A percentile compares a stretch with the other conserved stretches of the same genome.
These are phyloP conservation scores for Gallinago stenura DNA, from an alignment of 2,797 vertebrate genomes.

Conservation along the genomic window DNA sequence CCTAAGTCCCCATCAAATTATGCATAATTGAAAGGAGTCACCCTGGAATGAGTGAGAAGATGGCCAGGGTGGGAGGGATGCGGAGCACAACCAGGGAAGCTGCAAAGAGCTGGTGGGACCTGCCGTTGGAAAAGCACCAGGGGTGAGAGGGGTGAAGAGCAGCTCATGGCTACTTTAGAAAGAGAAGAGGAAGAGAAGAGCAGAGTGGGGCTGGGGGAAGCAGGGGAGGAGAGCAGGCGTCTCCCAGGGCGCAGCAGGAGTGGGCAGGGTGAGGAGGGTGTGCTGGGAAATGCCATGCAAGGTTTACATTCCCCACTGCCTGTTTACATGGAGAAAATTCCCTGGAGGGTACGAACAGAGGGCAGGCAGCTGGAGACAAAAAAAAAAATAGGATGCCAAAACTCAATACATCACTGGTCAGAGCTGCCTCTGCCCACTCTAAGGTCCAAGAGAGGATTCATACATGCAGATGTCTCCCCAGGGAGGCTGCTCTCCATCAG, in stretches of 20 bases:
- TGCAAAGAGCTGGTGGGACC: background rate
- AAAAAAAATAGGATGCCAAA: background rate
- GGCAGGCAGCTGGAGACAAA: background rate
- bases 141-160: background rate
- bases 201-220: background rate
- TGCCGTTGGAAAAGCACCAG: background rate
- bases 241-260: background rate
- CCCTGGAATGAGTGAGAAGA: background rate
- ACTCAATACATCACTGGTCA: background rate
- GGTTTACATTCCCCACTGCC: constrained; percentile 50
- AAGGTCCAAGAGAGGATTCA: background rate
- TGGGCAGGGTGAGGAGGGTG: background rate
- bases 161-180: background rate
- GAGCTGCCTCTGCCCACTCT: background rate
- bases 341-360: background rate
- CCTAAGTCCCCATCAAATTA: background rate
- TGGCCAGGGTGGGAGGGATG: accelerated
- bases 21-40: constrained; percentile 5
- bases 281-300: constrained; percentile 49
- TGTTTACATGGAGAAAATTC: constrained; percentile 56
- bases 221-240: background rate
- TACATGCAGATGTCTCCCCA: background rate
- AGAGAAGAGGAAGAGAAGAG: background rate
- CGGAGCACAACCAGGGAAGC: background rate
- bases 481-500: background rate